Evolutionary conservation across 2,113 vertebrate species (phyloP), one percentile per base, ranked within the genome.

Genomic region (Eolophus roseicapilla): DNA sequence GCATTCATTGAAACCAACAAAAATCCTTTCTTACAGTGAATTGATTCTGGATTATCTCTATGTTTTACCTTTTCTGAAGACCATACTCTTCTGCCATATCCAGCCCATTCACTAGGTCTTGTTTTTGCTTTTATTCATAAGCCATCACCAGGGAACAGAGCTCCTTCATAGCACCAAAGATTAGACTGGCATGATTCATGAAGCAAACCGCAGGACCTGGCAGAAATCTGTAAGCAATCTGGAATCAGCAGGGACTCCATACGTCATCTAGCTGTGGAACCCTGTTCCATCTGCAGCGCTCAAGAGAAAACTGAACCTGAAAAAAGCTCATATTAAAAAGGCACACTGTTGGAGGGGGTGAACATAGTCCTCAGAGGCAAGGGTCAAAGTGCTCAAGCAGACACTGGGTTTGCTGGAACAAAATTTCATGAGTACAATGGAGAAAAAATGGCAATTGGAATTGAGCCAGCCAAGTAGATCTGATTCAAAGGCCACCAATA

Each of bases 201-300:
- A 47, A 82, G 70, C 25, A 85, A 85, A 69, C 84, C 0, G 0
- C 78, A 85, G 89, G 81, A 92, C 57, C 35, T 62, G 85, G 67
- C 67, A 95, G 84, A 89, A 96, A 85, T 57, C 67, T 85, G 67
- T 57, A 79, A 90, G 53, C 81, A 91, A 82, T 92, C 65, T 92
- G 87, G 63, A 91, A 85, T 76, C 89, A 73, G 82, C 86, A 69
- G 78, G 77, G 81, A 89, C 33, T 73, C 50, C 23, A 15, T 29
- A 86, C 17, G 7, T 93, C 64, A 92, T 73, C 64, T 59, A 75
- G 82, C 79, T 75, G 74, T 62, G 62, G 17, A 77, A 65, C 87
- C 39, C 28, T 87, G 31, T 35, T 89, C 87, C 53, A 76, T 91
- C 89, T 94, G 86, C 43, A 85, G 44, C 0, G 3, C 78, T 91